phyloP scores from a whole-genome alignment of 2,797 vertebrate species.

The Graptemys geographica region DNA sequence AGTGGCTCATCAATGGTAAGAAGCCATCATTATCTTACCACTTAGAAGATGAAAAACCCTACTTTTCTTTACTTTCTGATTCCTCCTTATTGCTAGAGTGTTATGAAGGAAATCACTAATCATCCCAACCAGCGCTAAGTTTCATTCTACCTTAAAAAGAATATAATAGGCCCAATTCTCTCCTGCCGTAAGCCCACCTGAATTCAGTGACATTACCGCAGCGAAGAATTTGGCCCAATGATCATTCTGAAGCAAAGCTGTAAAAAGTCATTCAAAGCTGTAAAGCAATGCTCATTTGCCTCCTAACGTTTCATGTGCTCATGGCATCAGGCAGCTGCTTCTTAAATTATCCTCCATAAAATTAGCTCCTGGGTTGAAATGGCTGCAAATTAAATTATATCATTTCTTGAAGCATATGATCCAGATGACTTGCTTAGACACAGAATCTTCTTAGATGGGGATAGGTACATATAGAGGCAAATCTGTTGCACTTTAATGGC shows the following conservation, averaged over 20 bases:
- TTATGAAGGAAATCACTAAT: constrained; percentile 34
- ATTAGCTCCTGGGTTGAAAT: constrained; percentile 49
- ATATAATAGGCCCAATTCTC: constrained; percentile 6
- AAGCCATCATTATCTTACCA: not conserved
- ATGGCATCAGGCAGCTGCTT: constrained; percentile 3
- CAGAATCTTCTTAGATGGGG: constrained; percentile 43
- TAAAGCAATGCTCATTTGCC: constrained; percentile 14
- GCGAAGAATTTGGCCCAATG: not conserved
- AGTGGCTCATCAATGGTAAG: not conserved
- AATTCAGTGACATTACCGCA: not conserved
- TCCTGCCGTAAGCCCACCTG: not conserved
- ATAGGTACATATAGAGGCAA: constrained; percentile 6
- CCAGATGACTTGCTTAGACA: not conserved
- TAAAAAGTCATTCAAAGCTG: not conserved
- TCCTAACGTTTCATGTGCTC: not conserved
- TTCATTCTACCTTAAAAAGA: constrained; percentile 1
- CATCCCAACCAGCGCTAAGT: not conserved
- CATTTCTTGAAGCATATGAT: constrained; percentile 15
- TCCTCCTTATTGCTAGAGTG: not conserved
- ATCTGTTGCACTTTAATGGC: constrained; percentile 55
- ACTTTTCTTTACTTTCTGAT: not conserved
- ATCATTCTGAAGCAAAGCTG: not conserved
- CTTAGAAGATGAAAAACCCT: not conserved
- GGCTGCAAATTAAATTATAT: constrained; percentile 37
- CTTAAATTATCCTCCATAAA: constrained; percentile 45